Conservation (phyloP, 2,797 vertebrate species). For the Eulemur coronatus region DNA sequence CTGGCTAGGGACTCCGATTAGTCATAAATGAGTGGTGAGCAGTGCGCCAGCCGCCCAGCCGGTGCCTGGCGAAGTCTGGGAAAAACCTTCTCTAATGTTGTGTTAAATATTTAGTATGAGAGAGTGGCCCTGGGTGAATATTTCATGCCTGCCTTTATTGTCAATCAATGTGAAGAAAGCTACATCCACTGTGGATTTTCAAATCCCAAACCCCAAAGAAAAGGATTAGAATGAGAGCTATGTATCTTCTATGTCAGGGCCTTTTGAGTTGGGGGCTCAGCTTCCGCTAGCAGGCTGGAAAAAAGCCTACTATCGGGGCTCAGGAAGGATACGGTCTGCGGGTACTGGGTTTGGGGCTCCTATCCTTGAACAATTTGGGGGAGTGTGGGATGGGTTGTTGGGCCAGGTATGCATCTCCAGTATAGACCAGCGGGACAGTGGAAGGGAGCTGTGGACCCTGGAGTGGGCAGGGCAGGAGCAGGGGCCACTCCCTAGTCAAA, state of each 20-base stretch:
- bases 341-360: background rate
- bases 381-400: background rate
- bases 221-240: conserved; percentile 74
- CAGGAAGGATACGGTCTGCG: background rate
- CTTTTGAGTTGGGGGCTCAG: background rate
- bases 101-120: conserved; percentile 87
- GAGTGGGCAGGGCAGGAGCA: background rate
- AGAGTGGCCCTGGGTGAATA: conserved; percentile 85
- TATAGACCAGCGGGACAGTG: background rate
- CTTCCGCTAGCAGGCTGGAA: background rate
- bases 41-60: conserved; percentile 80
- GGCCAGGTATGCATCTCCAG: background rate
- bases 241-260: conserved; percentile 65
- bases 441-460: background rate
- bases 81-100: conserved; percentile 82
- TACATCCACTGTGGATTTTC: conserved; percentile 72
- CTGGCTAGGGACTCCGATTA: conserved; percentile 75
- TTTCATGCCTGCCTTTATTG: conserved; percentile 87
- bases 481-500: background rate
- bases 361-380: background rate
- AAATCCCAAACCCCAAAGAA: conserved; percentile 71
- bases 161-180: conserved; percentile 83
- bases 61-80: conserved; percentile 82
- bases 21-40: conserved; percentile 74
- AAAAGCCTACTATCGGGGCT: background rate